A percentile compares a stretch with the other conserved stretches of the same genome.
Evolutionary conservation across 2,888 invertebrate species (phyloP).

Genomic region (Habrosyne pyritoides): DNA sequence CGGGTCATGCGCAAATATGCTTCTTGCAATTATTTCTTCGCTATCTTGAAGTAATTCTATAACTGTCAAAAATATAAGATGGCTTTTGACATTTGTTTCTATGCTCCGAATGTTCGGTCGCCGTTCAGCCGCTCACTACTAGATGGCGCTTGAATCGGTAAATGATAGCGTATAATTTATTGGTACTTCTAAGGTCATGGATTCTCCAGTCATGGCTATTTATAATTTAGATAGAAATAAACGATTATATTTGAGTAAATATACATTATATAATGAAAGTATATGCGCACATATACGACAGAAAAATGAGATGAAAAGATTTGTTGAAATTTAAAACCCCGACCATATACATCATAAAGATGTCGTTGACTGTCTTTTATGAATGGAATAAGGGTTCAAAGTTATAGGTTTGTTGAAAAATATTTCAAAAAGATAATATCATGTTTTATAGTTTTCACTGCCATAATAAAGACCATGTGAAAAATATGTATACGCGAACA

Average conservation of each 20-base stretch:
- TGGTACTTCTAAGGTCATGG: too few species aligned
- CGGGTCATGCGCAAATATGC: slow-evolving; percentile 14
- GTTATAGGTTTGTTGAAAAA: not conserved
- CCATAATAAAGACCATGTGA: not conserved
- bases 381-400: not conserved
- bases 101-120: not conserved
- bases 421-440: not conserved
- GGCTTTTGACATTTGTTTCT: not conserved
- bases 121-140: not conserved
- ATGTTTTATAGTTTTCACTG: not conserved
- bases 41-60: not conserved
- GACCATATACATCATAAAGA: not conserved
- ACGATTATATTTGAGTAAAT: too few species aligned
- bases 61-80: not conserved
- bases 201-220: too few species aligned
- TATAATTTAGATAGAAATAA: too few species aligned
- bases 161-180: not conserved
- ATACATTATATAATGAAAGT: too few species aligned
- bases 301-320: too few species aligned
- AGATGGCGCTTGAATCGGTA: not conserved
- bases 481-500: not conserved
- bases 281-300: too few species aligned
- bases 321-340: not conserved
- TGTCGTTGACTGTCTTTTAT: not conserved
- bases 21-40: not conserved